Evolutionary conservation across 2,888 invertebrate genomes (phyloP).

Genomic region (Tolmerus cingulatus): DNA sequence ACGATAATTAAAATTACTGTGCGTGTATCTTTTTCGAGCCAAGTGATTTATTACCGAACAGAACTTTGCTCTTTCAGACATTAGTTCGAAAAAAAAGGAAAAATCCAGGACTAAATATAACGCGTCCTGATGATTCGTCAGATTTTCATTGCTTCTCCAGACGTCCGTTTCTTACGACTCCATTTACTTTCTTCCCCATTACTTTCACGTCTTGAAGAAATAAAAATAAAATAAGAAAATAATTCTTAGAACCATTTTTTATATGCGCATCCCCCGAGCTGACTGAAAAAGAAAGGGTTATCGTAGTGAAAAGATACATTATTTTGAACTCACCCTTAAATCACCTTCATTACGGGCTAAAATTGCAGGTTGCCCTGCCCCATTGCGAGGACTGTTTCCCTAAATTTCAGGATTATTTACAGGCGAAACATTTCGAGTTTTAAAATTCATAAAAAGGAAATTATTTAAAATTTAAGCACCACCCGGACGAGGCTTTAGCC

Average conservation of each 20-base stretch:
- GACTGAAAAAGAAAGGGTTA: not conserved
- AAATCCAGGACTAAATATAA: not conserved
- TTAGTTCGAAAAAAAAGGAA: not conserved
- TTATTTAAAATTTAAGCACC: constrained; percentile 22
- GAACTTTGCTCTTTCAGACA: not conserved
- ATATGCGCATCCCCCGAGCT: not conserved
- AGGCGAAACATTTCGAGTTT: not conserved
- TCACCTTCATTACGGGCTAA: not conserved
- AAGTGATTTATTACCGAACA: not conserved
- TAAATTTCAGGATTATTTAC: not conserved
- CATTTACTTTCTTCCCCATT: not conserved
- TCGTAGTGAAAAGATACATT: not conserved
- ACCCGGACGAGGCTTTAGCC: not conserved
- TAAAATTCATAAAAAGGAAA: constrained; percentile 21
- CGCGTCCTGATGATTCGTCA: not conserved
- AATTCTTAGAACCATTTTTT: not conserved
- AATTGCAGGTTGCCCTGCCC: not conserved
- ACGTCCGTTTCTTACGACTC: not conserved
- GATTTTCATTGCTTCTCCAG: not conserved
- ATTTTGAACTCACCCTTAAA: not conserved
- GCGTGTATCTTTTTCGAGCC: not conserved
- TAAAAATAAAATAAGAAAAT: not conserved
- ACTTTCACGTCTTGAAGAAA: not conserved
- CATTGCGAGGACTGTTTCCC: not conserved
- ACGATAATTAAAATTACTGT: constrained; percentile 26